These are phyloP conservation scores for Caenorhabditis virilis DNA, from an alignment of 2,888 invertebrate genomes.

Conservation along the genomic window DNA sequence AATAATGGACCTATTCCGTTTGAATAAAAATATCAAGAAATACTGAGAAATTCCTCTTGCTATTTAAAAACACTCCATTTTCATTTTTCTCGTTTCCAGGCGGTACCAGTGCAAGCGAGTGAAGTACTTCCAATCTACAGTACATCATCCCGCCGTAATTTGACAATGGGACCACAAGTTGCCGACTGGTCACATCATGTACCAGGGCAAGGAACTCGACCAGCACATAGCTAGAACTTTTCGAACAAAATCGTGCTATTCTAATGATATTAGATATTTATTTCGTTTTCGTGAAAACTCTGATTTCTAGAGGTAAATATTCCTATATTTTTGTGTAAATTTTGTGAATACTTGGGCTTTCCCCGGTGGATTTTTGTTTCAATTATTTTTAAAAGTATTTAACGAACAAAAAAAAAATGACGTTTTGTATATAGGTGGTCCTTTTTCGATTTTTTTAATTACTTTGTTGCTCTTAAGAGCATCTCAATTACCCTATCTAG, in stretches of 20 bases:
- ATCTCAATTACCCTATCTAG: too few species aligned
- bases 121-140: slow-evolving; percentile 96
- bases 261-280: not conserved
- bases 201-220: slow-evolving; percentile 54
- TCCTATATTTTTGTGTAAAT: too few species aligned
- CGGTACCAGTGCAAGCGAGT: slow-evolving; percentile 92
- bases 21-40: not conserved
- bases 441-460: too few species aligned
- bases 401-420: too few species aligned
- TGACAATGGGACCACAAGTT: slow-evolving; percentile 61
- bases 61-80: not conserved
- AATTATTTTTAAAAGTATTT: too few species aligned
- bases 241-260: not conserved
- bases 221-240: too few species aligned
- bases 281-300: not conserved
- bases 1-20: not conserved
- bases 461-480: too few species aligned
- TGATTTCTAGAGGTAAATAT: too few species aligned
- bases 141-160: slow-evolving; percentile 75
- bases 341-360: too few species aligned
- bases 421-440: too few species aligned
- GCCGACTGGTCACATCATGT: slow-evolving; percentile 65
- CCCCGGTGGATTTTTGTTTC: too few species aligned
- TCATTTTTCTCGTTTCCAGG: slow-evolving; percentile 73
- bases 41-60: not conserved